These are phyloP conservation scores for Porites cylindrica DNA, from an alignment of 92 coral and sea anemone genomes.

Conservation along the genomic window DNA sequence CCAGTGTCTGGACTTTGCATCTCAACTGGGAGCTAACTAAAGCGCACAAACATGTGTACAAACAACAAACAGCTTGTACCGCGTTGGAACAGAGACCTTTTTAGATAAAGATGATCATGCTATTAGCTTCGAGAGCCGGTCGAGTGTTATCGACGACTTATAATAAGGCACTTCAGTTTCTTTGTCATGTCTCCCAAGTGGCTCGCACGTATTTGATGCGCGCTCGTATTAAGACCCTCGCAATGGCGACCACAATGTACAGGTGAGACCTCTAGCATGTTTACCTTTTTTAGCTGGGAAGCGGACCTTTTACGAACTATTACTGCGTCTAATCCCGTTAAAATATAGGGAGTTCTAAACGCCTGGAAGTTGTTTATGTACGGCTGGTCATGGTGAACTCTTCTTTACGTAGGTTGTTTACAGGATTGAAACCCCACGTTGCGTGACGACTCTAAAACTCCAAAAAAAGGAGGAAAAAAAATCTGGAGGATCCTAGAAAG, in stretches of 20 bases:
- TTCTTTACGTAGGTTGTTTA: too few species aligned
- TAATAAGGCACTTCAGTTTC: not conserved
- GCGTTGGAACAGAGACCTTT: not conserved
- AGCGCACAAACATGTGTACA: not conserved
- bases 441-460: too few species aligned
- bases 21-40: not conserved
- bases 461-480: too few species aligned
- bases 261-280: not conserved
- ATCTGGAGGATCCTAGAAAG: too few species aligned
- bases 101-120: not conserved
- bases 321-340: too few species aligned
- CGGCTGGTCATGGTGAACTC: too few species aligned
- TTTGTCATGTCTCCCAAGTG: not conserved
- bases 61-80: not conserved
- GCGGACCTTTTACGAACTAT: not conserved
- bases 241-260: not conserved
- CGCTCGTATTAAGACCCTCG: not conserved
- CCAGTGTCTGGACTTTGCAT: not conserved
- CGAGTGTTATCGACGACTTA: not conserved
- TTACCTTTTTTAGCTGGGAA: not conserved
- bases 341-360: too few species aligned
- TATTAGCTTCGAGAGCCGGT: not conserved
- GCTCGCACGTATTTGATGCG: not conserved
- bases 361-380: too few species aligned
- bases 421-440: too few species aligned